phyloP scores from a whole-genome alignment of 92 coral and sea anemone genomes.

The Palythoa heliodiscus region DNA sequence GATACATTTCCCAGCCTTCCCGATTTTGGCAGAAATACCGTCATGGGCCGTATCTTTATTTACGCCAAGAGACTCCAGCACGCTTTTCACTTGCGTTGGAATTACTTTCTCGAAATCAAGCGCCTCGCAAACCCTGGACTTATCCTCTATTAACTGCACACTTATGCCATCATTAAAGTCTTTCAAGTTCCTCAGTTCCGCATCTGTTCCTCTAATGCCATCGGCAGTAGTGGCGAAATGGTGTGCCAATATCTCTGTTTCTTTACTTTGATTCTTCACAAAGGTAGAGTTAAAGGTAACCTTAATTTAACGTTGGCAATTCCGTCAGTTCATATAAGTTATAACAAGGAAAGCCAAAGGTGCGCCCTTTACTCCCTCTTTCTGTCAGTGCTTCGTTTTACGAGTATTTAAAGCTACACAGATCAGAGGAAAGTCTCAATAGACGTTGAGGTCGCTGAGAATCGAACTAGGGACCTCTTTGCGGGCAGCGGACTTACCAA shows the following conservation, averaged over 20 bases:
- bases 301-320: too few relatives aligned
- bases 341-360: too few relatives aligned
- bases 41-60: constrained; percentile 55
- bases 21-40: constrained; percentile 41
- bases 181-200: background rate
- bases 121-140: background rate
- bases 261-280: constrained; percentile 33
- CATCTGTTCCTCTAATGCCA: constrained; percentile 41
- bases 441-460: too few relatives aligned
- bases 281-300: background rate
- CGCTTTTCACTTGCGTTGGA: constrained; percentile 29
- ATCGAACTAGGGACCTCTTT: too few relatives aligned
- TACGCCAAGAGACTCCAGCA: constrained; percentile 30
- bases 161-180: constrained; percentile 18
- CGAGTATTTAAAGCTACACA: too few relatives aligned
- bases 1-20: constrained; percentile 49
- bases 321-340: too few relatives aligned
- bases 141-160: constrained; percentile 14
- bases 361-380: too few relatives aligned
- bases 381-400: too few relatives aligned
- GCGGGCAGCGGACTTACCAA: too few relatives aligned
- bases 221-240: constrained; percentile 50
- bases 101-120: constrained; percentile 11
- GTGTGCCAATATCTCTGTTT: constrained; percentile 34
- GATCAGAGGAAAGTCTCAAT: too few relatives aligned